Evolutionary conservation across 2,797 vertebrate species (phyloP).

Genomic region (Phaenicophaeus curvirostris): DNA sequence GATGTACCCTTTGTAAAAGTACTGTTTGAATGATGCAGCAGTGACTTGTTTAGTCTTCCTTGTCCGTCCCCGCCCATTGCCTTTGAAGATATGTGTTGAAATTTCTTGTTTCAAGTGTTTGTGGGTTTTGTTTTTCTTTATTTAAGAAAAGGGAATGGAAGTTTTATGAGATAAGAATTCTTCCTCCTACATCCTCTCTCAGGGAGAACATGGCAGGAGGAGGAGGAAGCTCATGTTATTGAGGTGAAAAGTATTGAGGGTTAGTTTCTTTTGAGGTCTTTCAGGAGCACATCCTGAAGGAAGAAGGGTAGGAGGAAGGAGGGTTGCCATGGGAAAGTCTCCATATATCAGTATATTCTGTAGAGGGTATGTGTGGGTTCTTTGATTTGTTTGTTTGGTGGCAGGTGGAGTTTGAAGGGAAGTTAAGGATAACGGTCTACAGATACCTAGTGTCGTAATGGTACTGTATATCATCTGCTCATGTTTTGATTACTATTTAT

Average conservation of each 20-base stretch:
- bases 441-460: background rate
- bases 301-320: background rate
- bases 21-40: background rate
- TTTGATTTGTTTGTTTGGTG: background rate
- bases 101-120: background rate
- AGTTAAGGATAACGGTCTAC: background rate
- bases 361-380: background rate
- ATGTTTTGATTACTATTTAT: background rate
- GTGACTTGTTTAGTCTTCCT: background rate
- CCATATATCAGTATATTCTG: background rate
- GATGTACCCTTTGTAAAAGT: background rate
- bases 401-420: background rate
- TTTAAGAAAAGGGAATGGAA: background rate
- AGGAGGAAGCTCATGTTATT: background rate
- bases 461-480: background rate
- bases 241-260: background rate
- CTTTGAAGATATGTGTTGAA: background rate
- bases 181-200: background rate
- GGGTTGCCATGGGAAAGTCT: slow-evolving; percentile 11
- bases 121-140: background rate
- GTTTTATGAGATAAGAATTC: slow-evolving; percentile 7
- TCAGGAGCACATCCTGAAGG: background rate
- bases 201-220: background rate
- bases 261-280: background rate
- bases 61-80: accelerated